These are phyloP conservation scores for Glossophaga mutica DNA, from an alignment of 2,797 vertebrate genomes.

Conservation along the genomic window DNA sequence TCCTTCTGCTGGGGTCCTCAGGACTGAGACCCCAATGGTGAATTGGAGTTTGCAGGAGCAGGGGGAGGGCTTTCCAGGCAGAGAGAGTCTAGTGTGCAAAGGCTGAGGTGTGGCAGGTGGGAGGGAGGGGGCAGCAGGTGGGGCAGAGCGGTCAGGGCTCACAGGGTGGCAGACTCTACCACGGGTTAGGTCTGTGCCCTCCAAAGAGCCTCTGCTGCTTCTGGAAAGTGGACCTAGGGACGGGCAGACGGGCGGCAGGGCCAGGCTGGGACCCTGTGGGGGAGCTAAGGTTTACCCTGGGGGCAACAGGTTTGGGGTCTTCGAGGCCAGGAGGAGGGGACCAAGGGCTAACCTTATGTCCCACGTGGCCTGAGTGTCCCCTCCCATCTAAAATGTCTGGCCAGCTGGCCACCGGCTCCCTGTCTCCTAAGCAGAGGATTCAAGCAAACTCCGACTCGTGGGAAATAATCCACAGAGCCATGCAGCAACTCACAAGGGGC, in stretches of 20 bases:
- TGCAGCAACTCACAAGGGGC: not conserved
- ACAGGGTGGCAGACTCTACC: not conserved
- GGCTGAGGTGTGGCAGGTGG: no score
- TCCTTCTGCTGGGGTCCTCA: not conserved
- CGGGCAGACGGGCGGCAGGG: not conserved
- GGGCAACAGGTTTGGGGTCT: not conserved
- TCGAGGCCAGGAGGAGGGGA: not conserved
- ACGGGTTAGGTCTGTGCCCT: not conserved
- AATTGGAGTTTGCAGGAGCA: not conserved
- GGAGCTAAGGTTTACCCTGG: not conserved
- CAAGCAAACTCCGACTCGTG: not conserved
- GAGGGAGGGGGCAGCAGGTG: not conserved
- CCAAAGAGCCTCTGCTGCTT: not conserved
- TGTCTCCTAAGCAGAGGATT: not conserved
- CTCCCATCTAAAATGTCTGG: not conserved
- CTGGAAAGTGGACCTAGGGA: not conserved
- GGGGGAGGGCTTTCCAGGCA: not conserved
- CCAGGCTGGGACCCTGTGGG: not conserved
- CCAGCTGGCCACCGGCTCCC: not conserved
- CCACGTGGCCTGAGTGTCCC: not conserved
- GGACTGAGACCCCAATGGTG: not conserved
- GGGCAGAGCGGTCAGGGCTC: not conserved
- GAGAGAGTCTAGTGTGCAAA: not conserved
- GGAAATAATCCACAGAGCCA: not conserved
- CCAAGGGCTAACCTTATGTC: not conserved